A percentile compares a stretch with the other conserved stretches of the same genome.
Conservation (phyloP, 2,113 vertebrate genomes). For the Synchiropus splendidus region DNA sequence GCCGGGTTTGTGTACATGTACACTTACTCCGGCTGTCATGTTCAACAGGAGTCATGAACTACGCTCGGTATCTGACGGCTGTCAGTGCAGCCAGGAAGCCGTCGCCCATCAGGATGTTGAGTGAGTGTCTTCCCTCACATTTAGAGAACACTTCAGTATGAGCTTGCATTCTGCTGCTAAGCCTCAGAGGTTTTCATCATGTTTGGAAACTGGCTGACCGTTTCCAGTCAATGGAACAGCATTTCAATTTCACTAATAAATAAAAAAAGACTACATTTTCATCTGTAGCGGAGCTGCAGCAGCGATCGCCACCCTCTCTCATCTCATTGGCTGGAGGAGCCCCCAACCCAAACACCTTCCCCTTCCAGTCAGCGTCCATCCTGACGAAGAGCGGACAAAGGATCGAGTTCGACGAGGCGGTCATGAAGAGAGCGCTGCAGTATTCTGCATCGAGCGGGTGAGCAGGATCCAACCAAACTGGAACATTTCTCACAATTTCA, state of each 20-base stretch:
- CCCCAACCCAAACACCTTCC: constrained; percentile 83
- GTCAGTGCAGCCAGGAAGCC: constrained; percentile 75
- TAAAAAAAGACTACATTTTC: no score
- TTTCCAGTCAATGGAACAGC: no score
- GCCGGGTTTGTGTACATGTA: no score
- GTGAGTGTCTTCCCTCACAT: constrained; percentile 78
- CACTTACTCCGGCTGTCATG: constrained; percentile 1
- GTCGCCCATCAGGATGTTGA: constrained; percentile 75
- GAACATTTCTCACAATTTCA: no score
- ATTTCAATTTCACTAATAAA: no score
- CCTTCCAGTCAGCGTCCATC: constrained; percentile 75
- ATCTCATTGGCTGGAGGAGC: constrained; percentile 83
- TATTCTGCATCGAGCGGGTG: constrained; percentile 84
- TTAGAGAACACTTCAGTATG: no score
- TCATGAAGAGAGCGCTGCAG: constrained; percentile 85
- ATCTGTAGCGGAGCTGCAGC: constrained; percentile 73
- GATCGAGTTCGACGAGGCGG: constrained; percentile 66
- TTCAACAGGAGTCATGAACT: constrained; percentile 84
- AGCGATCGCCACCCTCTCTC: constrained; percentile 70
- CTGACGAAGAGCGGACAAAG: constrained; percentile 57
- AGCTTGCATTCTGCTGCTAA: no score
- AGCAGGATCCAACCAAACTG: constrained; percentile 11
- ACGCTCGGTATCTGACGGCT: constrained; percentile 78
- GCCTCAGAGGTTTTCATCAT: no score
- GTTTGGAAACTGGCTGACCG: no score